These are phyloP conservation scores for Adineta ricciae DNA, from an alignment of 2,888 invertebrate genomes.

Conservation along the genomic window DNA sequence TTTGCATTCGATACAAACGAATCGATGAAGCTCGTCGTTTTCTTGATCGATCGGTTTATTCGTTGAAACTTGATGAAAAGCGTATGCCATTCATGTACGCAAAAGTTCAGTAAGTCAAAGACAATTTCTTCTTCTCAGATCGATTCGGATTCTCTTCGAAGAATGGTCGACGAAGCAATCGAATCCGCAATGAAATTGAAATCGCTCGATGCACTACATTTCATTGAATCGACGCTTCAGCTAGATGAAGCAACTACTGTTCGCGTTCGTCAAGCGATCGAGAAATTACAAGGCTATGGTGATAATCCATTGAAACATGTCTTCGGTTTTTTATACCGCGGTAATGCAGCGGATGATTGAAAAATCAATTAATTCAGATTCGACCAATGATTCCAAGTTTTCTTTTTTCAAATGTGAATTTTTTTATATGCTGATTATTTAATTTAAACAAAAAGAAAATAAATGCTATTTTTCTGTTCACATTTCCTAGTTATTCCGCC, in stretches of 20 bases:
- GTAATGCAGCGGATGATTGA: background rate
- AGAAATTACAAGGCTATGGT: background rate
- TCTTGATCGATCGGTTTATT: background rate
- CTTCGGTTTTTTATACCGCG: background rate
- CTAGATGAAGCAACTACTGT: background rate
- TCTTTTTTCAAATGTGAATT: background rate
- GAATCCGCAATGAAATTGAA: background rate
- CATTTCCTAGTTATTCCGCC: too few species aligned
- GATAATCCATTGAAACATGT: constrained; percentile 16
- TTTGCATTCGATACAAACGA: background rate
- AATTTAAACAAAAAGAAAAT: background rate
- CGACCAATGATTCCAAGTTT: background rate
- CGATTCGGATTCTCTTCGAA: background rate
- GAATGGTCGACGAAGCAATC: constrained; percentile 5
- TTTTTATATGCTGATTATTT: background rate
- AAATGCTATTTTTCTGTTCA: too few species aligned
- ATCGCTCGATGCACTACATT: background rate
- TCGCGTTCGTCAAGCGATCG: background rate
- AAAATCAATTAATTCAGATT: background rate
- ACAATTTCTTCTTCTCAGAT: background rate
- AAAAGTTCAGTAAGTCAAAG: background rate
- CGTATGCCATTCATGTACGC: background rate
- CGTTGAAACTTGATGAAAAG: background rate
- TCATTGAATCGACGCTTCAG: background rate
- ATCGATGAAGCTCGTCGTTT: background rate